These are phyloP conservation scores for Falco peregrinus DNA, from an alignment of 2,797 vertebrate species.

Conservation along the genomic window DNA sequence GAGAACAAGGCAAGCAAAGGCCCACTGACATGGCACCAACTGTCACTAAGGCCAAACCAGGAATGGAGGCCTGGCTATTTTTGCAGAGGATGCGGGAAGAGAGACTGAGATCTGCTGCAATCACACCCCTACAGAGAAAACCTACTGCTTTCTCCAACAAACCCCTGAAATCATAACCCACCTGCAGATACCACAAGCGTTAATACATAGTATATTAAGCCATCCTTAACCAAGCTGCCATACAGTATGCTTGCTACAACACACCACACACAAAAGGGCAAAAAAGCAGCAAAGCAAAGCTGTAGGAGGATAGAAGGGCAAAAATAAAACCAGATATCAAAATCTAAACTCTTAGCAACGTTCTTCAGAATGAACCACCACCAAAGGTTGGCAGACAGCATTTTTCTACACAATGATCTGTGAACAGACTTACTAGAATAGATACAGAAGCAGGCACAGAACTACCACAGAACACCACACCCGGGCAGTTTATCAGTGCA, in stretches of 20 bases:
- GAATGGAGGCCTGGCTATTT: not conserved
- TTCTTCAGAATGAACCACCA: not conserved
- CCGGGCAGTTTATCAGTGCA: not conserved
- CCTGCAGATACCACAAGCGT: not conserved
- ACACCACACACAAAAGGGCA: not conserved
- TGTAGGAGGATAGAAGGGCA: not conserved
- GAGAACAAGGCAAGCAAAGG: not conserved
- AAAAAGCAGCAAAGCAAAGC: not conserved
- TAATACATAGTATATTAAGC: not conserved
- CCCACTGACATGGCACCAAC: not conserved
- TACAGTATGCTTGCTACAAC: not conserved
- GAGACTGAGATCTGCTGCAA: not conserved
- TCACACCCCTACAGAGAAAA: not conserved
- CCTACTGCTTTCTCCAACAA: not conserved
- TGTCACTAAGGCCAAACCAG: not conserved
- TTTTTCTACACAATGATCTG: fast-evolving
- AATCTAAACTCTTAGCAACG: not conserved
- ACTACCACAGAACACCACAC: fast-evolving
- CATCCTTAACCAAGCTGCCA: not conserved
- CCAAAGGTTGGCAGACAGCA: not conserved
- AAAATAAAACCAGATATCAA: not conserved
- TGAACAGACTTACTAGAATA: not conserved
- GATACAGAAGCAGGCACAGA: not conserved
- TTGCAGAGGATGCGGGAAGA: not conserved
- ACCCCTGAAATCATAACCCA: not conserved